phyloP scores from a whole-genome alignment of 2,888 invertebrate genomes.

The Spilosoma lubricipeda region DNA sequence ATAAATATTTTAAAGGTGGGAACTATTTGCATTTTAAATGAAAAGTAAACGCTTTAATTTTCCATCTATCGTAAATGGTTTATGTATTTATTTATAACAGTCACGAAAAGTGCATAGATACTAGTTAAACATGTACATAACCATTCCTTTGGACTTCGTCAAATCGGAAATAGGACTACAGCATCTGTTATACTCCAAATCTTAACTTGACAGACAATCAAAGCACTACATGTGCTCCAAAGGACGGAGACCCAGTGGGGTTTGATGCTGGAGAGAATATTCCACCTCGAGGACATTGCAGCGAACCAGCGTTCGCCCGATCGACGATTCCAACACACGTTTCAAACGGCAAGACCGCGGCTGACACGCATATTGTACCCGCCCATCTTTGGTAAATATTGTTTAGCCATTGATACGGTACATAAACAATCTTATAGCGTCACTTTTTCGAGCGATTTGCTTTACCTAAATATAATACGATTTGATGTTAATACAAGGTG shows the following conservation, averaged over 20 bases:
- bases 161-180: background rate
- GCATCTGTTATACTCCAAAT: background rate
- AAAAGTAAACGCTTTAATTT: background rate
- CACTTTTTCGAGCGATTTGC: background rate
- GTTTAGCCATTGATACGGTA: background rate
- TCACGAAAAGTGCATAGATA: background rate
- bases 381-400: slow-evolving; percentile 87
- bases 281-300: slow-evolving; percentile 95
- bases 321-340: slow-evolving; percentile 88
- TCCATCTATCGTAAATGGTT: background rate
- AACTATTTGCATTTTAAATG: background rate
- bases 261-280: slow-evolving; percentile 91
- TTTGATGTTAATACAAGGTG: no score
- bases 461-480: background rate
- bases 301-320: slow-evolving; percentile 89
- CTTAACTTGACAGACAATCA: slow-evolving; percentile 88
- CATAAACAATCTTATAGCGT: background rate
- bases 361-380: slow-evolving; percentile 88
- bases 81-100: background rate
- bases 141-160: background rate
- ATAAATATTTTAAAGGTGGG: background rate
- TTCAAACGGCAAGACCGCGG: slow-evolving; percentile 87
- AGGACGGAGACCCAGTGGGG: slow-evolving; percentile 98
- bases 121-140: background rate
- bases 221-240: slow-evolving; percentile 95